A percentile compares a stretch with the other conserved stretches of the same genome.
Conservation (phyloP, 37 sponge, comb jelly and placozoan genomes). For the Mnemiopsis leidyi region DNA sequence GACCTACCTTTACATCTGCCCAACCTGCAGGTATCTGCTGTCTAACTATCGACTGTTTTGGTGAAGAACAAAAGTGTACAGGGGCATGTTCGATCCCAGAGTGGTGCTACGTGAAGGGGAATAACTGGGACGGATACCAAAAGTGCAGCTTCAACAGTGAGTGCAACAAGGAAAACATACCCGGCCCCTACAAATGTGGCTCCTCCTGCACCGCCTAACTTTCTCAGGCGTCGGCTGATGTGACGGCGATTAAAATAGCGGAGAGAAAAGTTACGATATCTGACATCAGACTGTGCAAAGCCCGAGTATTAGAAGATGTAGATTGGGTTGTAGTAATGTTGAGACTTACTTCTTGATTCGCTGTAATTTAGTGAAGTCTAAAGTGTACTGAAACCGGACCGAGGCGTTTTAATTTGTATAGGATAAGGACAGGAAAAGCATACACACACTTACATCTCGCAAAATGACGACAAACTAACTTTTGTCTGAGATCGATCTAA, state of each 20-base stretch:
- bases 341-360: too few relatives aligned
- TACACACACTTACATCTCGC: too few relatives aligned
- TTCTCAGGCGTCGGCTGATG: too few relatives aligned
- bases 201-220: not conserved
- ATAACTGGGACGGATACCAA: not conserved
- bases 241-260: too few relatives aligned
- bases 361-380: not conserved
- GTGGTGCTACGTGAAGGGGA: not conserved
- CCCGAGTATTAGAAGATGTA: too few relatives aligned
- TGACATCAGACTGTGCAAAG: too few relatives aligned
- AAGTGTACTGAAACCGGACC: not conserved
- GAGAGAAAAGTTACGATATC: too few relatives aligned
- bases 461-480: not conserved
- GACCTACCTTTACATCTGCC: too few relatives aligned
- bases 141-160: not conserved
- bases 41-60: constrained; percentile 27
- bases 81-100: not conserved
- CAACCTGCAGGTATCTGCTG: constrained; percentile 39
- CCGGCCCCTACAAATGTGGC: not conserved
- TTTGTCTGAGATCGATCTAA: not conserved
- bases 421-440: not conserved
- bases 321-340: too few relatives aligned
- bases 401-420: not conserved
- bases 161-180: not conserved
- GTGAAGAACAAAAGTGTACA: not conserved